Conservation (phyloP, 2,797 vertebrate genomes). For the Carcharodon carcharias region DNA sequence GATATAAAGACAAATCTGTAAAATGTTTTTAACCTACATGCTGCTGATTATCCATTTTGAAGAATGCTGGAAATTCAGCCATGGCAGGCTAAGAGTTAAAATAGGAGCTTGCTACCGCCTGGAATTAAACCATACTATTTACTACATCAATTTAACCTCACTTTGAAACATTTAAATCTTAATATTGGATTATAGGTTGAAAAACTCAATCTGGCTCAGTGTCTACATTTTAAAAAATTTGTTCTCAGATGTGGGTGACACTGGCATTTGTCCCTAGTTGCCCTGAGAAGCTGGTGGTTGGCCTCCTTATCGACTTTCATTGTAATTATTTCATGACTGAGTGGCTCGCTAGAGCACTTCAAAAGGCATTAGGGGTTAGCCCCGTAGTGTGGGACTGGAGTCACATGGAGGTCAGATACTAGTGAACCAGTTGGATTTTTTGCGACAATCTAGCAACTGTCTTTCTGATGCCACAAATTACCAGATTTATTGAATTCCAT, state of each 20-base stretch:
- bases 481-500: constrained; percentile 6
- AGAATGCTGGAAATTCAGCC: neutral
- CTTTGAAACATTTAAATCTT: neutral
- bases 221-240: neutral
- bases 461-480: neutral
- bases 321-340: constrained; percentile 5
- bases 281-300: neutral
- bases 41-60: neutral
- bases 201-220: neutral
- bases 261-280: neutral
- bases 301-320: neutral
- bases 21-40: neutral
- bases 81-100: constrained; percentile 8
- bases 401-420: constrained; percentile 22
- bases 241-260: constrained; percentile 2
- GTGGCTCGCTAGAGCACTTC: neutral
- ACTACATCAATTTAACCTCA: neutral
- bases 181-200: neutral
- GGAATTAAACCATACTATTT: neutral
- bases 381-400: neutral
- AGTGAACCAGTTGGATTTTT: neutral
- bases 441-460: neutral
- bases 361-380: neutral
- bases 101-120: neutral
- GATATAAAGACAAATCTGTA: neutral